Conservation (phyloP, 1,140 invertebrate genomes). For the Conus ventricosus region DNA sequence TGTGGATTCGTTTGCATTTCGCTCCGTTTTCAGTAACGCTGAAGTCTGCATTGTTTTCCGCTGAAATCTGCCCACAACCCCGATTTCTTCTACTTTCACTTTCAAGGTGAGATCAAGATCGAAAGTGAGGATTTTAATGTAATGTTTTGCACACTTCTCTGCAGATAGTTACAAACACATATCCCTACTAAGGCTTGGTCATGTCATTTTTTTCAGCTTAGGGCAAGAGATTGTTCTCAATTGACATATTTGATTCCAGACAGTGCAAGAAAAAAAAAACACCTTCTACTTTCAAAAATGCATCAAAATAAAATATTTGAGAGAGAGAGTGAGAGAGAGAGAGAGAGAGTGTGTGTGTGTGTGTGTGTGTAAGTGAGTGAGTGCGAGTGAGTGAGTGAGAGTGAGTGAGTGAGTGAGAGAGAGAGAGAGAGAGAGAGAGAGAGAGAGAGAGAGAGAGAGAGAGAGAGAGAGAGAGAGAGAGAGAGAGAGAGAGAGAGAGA, state of each 20-base stretch:
- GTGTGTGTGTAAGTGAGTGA: not conserved
- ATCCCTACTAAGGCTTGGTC: too few relatives aligned
- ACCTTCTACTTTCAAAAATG: not conserved
- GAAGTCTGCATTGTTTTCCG: too few relatives aligned
- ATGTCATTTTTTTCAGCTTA: too few relatives aligned
- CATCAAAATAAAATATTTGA: not conserved
- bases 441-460: not conserved
- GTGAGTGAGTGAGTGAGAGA: not conserved
- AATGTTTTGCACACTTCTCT: too few relatives aligned
- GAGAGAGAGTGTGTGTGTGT: not conserved
- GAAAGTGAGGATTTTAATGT: too few relatives aligned
- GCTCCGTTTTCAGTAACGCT: too few relatives aligned
- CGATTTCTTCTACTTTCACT: too few relatives aligned
- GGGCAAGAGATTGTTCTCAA: not conserved
- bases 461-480: not conserved
- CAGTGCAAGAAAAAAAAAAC: not conserved
- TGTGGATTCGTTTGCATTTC: too few relatives aligned
- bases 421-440: not conserved
- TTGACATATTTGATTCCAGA: not conserved
- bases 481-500: constrained; percentile 17
- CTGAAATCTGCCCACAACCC: too few relatives aligned
- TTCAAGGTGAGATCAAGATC: too few relatives aligned
- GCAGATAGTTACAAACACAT: too few relatives aligned
- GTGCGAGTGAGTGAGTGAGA: not conserved
- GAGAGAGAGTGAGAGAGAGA: not conserved